These are phyloP conservation scores for Micrasema minimum DNA, from an alignment of 1,140 invertebrate species.

Conservation along the genomic window DNA sequence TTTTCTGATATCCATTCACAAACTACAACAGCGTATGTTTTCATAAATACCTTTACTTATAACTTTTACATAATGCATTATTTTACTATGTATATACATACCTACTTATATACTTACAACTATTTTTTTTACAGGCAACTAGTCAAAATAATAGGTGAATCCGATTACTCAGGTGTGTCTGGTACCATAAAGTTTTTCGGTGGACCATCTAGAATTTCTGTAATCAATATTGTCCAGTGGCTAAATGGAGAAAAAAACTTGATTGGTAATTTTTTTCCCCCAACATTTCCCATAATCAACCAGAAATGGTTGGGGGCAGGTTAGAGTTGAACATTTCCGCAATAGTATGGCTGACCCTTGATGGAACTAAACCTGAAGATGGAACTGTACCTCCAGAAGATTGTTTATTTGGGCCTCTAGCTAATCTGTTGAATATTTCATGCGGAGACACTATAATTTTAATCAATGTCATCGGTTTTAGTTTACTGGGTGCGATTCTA, in stretches of 20 bases:
- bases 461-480: constrained; percentile 76
- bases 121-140: constrained; percentile 61
- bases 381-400: constrained; percentile 69
- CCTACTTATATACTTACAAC: not conserved
- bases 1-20: constrained; percentile 70
- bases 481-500: constrained; percentile 70
- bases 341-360: constrained; percentile 74
- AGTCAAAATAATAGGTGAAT: constrained; percentile 68
- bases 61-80: not conserved
- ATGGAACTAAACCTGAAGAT: constrained; percentile 73
- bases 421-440: constrained; percentile 71
- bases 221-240: constrained; percentile 79
- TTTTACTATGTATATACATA: too few relatives aligned
- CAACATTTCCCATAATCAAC: constrained; percentile 59
- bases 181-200: constrained; percentile 78
- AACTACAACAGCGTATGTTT: constrained; percentile 43
- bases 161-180: constrained; percentile 81
- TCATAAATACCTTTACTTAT: too few relatives aligned
- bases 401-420: constrained; percentile 75
- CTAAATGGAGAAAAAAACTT: constrained; percentile 66
- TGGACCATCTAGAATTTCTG: constrained; percentile 75
- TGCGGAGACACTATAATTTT: constrained; percentile 81
- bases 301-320: constrained; percentile 62
- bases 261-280: constrained; percentile 76
- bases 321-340: constrained; percentile 67